phyloP scores from a whole-genome alignment of 2,797 vertebrate genomes.

The Monodelphis domestica region DNA sequence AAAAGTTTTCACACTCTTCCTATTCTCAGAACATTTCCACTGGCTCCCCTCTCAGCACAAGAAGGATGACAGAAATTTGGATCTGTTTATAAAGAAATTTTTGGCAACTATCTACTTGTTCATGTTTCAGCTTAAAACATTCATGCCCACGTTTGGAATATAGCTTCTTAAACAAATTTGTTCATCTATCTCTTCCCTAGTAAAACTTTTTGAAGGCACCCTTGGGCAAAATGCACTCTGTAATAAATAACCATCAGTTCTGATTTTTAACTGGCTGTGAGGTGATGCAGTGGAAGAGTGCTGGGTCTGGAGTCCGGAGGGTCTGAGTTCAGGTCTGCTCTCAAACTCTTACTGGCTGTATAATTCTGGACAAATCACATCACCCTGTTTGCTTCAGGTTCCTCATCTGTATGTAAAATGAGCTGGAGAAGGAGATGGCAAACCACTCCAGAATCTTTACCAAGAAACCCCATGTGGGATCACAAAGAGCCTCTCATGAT shows the following conservation, averaged over 20 bases:
- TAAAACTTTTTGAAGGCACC: not conserved
- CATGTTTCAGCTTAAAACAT: not conserved
- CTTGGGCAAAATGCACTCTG: not conserved
- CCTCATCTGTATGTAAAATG: not conserved
- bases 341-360: not conserved
- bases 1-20: not conserved
- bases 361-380: not conserved
- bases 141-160: not conserved
- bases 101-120: not conserved
- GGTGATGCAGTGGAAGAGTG: not conserved
- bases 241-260: slow-evolving; percentile 11
- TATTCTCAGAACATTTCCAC: not conserved
- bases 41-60: not conserved
- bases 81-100: not conserved
- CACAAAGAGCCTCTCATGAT: not conserved
- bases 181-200: not conserved
- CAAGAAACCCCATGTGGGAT: not conserved
- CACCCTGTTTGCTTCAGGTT: not conserved
- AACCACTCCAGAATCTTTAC: not conserved
- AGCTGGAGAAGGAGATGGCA: not conserved
- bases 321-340: not conserved
- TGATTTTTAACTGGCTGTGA: not conserved
- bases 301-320: not conserved
- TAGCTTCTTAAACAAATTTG: not conserved
- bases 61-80: not conserved